Base-by-base conservation (phyloP, 2,797 vertebrate genomes). In the Clarias platycephalus region DNA sequence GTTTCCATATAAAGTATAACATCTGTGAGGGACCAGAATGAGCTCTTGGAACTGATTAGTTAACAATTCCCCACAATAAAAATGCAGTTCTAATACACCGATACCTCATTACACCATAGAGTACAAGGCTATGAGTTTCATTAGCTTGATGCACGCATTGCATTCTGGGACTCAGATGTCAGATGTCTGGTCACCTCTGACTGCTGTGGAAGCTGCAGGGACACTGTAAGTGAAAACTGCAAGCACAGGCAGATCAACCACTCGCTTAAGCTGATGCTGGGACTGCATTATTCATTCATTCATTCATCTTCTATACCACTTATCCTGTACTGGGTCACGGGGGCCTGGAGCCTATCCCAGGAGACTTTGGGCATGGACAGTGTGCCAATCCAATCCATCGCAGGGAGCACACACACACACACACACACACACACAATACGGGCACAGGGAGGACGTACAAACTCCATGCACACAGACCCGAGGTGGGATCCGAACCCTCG, bases 201-300 rank as follows among this genome's bases (percentile, higher is more conserved):
- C 15, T 81, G 78, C 31, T 22, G 28, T 62, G 24, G 68, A 49
- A 55, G 68, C 83, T 72, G 55, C 67, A 63, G 58, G 22, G 83
- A 58, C 76, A 68, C 60, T 22, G 70, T 55, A 91, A 86, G 75
- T 71, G 81, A 20, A 70, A 86, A 87, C 82, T 71, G 67, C 84
- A 89, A 86, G 86, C 67, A 55, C 79, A 79, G 49, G 22, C 76
- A 77, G 57, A 67, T 60, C 80, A 63, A 75, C 66, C 62, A 28
- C 71, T 68, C 71, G 58, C 28, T 64, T 63, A 81, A 62, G 55
- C 55, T 53, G 67, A n/a, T 40, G 7, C 70, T 24, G 28, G 58
- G 18, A 64, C 26, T 18, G 18, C 44, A 49, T 49, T 49, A 49
- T 49, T 49, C 44, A 49, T 49, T 49, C 44, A 49, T 44, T 44